Evolutionary conservation across 1,140 invertebrate species (phyloP).

Genomic region (Latrodectus geometricus): DNA sequence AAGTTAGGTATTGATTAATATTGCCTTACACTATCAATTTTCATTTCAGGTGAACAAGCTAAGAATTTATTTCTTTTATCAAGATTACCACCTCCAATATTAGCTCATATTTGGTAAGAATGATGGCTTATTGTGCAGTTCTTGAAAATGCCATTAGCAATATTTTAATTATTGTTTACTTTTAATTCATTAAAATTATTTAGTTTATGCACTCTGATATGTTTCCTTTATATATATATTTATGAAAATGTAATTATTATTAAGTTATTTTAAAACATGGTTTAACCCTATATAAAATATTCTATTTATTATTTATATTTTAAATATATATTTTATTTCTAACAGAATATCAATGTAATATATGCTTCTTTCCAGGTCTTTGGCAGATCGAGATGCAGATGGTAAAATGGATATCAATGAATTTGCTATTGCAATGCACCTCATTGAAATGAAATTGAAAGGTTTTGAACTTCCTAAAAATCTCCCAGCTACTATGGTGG

Average conservation of each 20-base stretch:
- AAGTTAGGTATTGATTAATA: no score
- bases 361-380: conserved; percentile 74
- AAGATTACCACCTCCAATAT: conserved; percentile 84
- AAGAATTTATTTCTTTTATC: conserved; percentile 95
- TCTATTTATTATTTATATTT: no score
- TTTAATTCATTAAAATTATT: no score
- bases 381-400: conserved; percentile 96
- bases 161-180: no score
- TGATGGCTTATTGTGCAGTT: no score
- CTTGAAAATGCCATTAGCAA: no score
- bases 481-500: conserved; percentile 79
- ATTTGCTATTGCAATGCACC: conserved; percentile 97
- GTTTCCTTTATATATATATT: no score
- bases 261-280: no score
- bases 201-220: no score
- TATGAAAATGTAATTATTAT: no score
- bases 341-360: no score
- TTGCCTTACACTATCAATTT: conserved; percentile 13
- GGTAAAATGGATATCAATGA: conserved; percentile 96
- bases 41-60: conserved; percentile 91
- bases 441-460: conserved; percentile 93
- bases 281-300: conserved; percentile 5
- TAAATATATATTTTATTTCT: no score
- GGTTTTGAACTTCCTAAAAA: conserved; percentile 89
- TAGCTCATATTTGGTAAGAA: conserved; percentile 93